A percentile compares a stretch with the other conserved stretches of the same genome.
These are phyloP conservation scores for Rattus norvegicus DNA, from an alignment of 2,113 vertebrate species.

Conservation along the genomic window DNA sequence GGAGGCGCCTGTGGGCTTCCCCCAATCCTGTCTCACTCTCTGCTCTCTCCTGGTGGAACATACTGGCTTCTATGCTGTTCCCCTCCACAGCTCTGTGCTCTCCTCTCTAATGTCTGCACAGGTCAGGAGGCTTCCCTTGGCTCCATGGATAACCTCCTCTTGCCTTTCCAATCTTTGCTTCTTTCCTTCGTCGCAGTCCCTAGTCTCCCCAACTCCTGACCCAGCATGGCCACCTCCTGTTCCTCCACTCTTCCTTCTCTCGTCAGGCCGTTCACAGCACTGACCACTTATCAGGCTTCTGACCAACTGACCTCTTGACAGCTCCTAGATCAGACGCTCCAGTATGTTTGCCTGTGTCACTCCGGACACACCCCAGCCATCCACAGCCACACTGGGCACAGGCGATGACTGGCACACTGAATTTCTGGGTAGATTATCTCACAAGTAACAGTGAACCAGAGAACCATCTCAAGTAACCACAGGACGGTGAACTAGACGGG, in stretches of 20 bases:
- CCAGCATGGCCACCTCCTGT: background rate
- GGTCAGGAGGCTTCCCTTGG: background rate
- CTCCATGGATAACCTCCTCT: too few relatives aligned
- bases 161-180: background rate
- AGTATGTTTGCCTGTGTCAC: background rate
- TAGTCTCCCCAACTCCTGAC: background rate
- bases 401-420: background rate
- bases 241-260: background rate
- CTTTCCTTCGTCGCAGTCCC: background rate
- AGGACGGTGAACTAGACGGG: background rate
- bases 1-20: background rate
- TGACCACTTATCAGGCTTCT: background rate
- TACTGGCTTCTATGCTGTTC: background rate
- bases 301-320: background rate
- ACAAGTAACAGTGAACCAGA: background rate
- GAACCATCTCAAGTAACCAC: conserved; percentile 12
- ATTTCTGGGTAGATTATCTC: background rate
- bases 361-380: background rate
- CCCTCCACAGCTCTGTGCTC: background rate
- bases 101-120: background rate
- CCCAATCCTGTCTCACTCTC: background rate
- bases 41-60: background rate
- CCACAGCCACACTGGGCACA: background rate
- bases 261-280: background rate
- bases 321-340: background rate